Conservation (phyloP, 2,113 vertebrate species). For the Archocentrus centrarchus region DNA sequence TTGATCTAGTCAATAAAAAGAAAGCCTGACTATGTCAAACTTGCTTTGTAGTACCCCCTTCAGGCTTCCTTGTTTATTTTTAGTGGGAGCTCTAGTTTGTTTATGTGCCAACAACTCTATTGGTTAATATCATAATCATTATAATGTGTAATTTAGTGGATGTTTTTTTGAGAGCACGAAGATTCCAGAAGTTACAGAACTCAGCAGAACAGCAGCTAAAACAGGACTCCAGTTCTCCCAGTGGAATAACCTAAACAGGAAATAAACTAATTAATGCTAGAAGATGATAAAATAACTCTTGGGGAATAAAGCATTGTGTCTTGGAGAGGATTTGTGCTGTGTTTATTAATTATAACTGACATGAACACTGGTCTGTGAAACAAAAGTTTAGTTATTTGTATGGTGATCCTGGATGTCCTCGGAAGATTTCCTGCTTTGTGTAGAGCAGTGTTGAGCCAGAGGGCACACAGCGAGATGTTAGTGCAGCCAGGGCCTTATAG, state of each 20-base stretch:
- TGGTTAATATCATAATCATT: background rate
- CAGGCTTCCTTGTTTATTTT: background rate
- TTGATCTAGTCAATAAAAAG: background rate
- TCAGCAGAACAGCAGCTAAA: background rate
- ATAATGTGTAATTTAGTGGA: background rate
- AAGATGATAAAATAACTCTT: background rate
- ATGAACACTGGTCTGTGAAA: background rate
- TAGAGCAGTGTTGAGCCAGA: constrained; percentile 8
- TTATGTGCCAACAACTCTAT: background rate
- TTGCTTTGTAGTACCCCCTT: background rate
- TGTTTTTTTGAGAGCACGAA: background rate
- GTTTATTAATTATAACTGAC: background rate
- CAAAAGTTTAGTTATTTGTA: background rate
- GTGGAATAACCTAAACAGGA: background rate
- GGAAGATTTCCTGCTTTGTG: constrained; percentile 14
- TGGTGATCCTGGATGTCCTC: background rate
- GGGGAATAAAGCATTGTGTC: background rate
- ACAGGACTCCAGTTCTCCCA: background rate
- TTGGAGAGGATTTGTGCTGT: background rate
- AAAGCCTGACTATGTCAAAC: background rate
- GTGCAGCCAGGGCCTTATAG: constrained; percentile 18
- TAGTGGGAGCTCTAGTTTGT: background rate
- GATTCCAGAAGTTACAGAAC: background rate
- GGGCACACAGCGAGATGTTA: background rate
- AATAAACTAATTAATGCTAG: background rate